Evolutionary conservation across 2,113 vertebrate species (phyloP).

Genomic region (Alligator mississippiensis): DNA sequence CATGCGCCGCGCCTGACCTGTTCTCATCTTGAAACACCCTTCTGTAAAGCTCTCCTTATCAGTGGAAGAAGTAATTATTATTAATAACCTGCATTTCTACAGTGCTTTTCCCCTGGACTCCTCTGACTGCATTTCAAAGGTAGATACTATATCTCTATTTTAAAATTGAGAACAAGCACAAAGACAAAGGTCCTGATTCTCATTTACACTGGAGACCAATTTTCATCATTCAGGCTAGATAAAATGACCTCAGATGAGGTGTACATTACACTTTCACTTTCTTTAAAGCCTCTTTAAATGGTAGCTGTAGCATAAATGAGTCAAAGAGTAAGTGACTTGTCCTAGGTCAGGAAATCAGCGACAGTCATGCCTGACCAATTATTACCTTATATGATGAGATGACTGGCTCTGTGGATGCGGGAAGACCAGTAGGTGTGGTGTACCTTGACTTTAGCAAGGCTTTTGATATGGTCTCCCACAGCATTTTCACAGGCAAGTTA

Average conservation of each 20-base stretch:
- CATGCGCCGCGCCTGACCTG: neutral
- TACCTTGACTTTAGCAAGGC: too few species aligned
- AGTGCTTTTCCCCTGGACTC: neutral
- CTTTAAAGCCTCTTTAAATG: neutral
- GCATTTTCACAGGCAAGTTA: too few species aligned
- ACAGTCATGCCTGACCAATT: neutral
- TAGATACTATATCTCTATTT: neutral
- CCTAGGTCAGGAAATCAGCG: neutral
- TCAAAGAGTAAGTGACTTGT: neutral
- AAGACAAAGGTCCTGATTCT: neutral
- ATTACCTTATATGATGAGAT: too few species aligned
- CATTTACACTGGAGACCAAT: neutral
- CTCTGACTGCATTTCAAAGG: neutral
- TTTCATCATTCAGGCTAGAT: neutral
- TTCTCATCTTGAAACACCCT: neutral
- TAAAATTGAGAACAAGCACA: neutral
- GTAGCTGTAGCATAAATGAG: neutral
- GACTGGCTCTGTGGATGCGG: too few species aligned
- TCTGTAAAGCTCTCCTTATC: neutral
- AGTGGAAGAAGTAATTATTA: neutral
- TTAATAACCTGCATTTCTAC: neutral
- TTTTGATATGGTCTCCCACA: too few species aligned
- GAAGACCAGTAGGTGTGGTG: too few species aligned
- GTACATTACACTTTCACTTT: neutral
- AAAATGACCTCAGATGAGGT: neutral